Conservation (phyloP, 1,140 invertebrate species). For the Sesamia nonagrioides region DNA sequence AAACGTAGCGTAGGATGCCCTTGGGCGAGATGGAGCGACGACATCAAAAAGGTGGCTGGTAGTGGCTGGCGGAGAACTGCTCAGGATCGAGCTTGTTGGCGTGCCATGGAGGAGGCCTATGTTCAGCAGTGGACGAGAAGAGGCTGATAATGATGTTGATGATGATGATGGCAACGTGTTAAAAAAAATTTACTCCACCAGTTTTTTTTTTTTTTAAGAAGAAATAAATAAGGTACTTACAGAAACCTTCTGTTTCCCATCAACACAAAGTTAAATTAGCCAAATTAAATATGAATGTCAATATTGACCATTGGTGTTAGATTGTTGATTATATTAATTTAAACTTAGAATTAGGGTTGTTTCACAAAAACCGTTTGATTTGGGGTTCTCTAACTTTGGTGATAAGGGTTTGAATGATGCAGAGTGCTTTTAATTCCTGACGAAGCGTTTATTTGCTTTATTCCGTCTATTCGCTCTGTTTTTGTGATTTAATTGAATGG, state of each 20-base stretch:
- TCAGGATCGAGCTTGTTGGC: too few relatives aligned
- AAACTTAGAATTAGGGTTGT: conserved; percentile 49
- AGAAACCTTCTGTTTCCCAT: neutral
- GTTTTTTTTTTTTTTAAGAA: too few relatives aligned
- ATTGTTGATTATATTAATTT: conserved; percentile 51
- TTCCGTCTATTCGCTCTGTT: conserved; percentile 50
- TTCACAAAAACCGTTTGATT: conserved; percentile 68
- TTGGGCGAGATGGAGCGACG: too few relatives aligned
- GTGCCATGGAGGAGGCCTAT: too few relatives aligned
- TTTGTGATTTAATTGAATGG: neutral
- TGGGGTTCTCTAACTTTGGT: conserved; percentile 57
- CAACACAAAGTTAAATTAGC: conserved; percentile 34
- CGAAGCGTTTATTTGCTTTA: conserved; percentile 57
- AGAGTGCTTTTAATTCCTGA: conserved; percentile 65
- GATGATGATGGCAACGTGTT: too few relatives aligned
- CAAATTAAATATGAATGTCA: conserved; percentile 44
- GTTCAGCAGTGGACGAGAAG: too few relatives aligned
- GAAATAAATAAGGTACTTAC: neutral
- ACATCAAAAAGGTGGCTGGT: too few relatives aligned
- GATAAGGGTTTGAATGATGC: conserved; percentile 65
- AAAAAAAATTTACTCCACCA: too few relatives aligned
- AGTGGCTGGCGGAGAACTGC: too few relatives aligned
- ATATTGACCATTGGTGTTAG: conserved; percentile 47
- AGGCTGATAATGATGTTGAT: too few relatives aligned
- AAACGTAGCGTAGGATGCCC: too few relatives aligned